Conservation (phyloP, 2,888 invertebrate genomes). For the Lottia scabra region DNA sequence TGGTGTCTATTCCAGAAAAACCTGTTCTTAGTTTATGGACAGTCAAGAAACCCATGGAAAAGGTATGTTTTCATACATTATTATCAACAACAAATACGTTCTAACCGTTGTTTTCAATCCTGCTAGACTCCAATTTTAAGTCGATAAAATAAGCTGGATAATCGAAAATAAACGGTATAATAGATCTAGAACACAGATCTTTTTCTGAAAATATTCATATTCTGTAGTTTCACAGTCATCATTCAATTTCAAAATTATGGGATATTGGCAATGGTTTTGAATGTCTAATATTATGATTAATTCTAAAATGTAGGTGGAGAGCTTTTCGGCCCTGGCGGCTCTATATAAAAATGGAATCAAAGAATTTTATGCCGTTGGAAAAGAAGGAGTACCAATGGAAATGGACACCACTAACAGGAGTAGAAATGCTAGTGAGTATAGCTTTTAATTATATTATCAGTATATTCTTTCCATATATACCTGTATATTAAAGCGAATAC, state of each 20-base stretch:
- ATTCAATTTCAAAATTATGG: neutral
- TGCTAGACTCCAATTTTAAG: too few relatives aligned
- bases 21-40: slow-evolving; percentile 91
- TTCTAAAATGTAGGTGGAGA: slow-evolving; percentile 78
- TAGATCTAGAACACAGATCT: too few relatives aligned
- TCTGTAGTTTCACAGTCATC: too few relatives aligned
- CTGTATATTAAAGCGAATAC: too few relatives aligned
- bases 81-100: neutral
- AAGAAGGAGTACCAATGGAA: slow-evolving; percentile 50
- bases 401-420: slow-evolving; percentile 36
- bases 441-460: too few relatives aligned
- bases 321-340: slow-evolving; percentile 92
- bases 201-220: too few relatives aligned
- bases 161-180: too few relatives aligned
- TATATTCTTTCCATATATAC: too few relatives aligned
- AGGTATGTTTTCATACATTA: neutral
- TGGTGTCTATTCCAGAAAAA: slow-evolving; percentile 45
- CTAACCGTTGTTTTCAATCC: too few relatives aligned
- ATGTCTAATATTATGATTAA: neutral
- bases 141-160: too few relatives aligned
- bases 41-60: slow-evolving; percentile 77
- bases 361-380: slow-evolving; percentile 74
- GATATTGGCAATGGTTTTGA: neutral
- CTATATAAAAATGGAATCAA: slow-evolving; percentile 90
- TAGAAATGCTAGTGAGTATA: slow-evolving; percentile 43